Conservation (phyloP, 2,113 vertebrate species). For the Bufo bufo region DNA sequence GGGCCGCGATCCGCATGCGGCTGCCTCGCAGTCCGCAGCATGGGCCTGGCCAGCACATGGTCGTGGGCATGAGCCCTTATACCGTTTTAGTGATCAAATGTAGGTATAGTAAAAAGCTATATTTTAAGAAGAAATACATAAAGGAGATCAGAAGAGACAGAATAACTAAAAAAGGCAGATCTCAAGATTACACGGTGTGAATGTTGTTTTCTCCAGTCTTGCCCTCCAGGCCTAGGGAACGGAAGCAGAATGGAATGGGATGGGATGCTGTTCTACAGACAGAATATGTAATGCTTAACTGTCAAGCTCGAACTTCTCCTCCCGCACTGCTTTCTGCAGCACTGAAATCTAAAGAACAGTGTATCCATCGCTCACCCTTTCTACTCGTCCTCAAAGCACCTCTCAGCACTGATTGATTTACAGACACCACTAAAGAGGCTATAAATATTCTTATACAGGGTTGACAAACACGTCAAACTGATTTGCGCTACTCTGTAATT, state of each 20-base stretch:
- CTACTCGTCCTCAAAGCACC: background rate
- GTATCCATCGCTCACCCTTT: background rate
- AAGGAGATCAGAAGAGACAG: background rate
- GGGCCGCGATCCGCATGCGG: too few species aligned
- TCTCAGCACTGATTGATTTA: constrained; percentile 17
- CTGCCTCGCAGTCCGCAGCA: too few species aligned
- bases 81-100: background rate
- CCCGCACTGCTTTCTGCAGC: background rate
- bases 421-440: background rate
- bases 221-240: constrained; percentile 32
- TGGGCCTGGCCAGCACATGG: too few species aligned
- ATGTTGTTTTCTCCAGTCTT: constrained; percentile 35
- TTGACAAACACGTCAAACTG: constrained; percentile 4
- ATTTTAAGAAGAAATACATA: background rate
- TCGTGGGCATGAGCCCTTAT: too few species aligned
- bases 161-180: background rate
- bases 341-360: background rate
- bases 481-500: background rate
- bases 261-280: background rate
- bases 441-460: background rate
- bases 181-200: constrained; percentile 21
- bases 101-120: background rate
- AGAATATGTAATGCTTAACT: constrained; percentile 42
- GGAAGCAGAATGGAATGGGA: constrained; percentile 10
- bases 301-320: background rate